Percentiles rank a stretch among this genome's conserved stretches.
These are phyloP conservation scores for Heliconius nattereri DNA, from an alignment of 1,140 invertebrate genomes.

Conservation along the genomic window DNA sequence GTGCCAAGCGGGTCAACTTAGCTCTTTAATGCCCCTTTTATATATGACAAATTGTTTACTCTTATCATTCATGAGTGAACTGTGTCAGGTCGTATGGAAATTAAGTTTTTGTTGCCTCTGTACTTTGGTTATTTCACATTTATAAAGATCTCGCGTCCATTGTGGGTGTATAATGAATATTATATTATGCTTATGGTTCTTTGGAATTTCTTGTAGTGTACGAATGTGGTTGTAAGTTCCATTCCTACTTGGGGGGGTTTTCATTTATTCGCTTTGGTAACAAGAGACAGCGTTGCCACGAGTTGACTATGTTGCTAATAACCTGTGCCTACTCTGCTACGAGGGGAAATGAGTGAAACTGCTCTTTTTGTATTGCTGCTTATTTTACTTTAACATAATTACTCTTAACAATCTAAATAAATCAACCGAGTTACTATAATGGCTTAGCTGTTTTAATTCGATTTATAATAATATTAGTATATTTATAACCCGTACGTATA, in stretches of 20 bases:
- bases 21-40: slow-evolving; percentile 17
- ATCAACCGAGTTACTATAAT: background rate
- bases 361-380: no score
- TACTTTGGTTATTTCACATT: background rate
- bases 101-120: slow-evolving; percentile 21
- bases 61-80: slow-evolving; percentile 23
- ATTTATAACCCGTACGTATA: slow-evolving; percentile 6
- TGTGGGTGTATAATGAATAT: background rate
- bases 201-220: background rate
- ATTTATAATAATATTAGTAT: background rate
- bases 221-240: background rate
- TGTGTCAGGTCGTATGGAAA: slow-evolving; percentile 32
- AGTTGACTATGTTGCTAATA: no score
- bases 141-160: background rate
- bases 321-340: no score
- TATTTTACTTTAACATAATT: no score
- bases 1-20: slow-evolving; percentile 36
- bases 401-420: no score
- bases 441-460: background rate
- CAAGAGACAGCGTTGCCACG: no score
- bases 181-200: background rate
- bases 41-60: slow-evolving; percentile 31
- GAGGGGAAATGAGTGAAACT: no score
- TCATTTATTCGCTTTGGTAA: no score
- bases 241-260: no score